Evolutionary conservation across 2,113 vertebrate species (phyloP).

Genomic region (Periophthalmodon schlosseri): DNA sequence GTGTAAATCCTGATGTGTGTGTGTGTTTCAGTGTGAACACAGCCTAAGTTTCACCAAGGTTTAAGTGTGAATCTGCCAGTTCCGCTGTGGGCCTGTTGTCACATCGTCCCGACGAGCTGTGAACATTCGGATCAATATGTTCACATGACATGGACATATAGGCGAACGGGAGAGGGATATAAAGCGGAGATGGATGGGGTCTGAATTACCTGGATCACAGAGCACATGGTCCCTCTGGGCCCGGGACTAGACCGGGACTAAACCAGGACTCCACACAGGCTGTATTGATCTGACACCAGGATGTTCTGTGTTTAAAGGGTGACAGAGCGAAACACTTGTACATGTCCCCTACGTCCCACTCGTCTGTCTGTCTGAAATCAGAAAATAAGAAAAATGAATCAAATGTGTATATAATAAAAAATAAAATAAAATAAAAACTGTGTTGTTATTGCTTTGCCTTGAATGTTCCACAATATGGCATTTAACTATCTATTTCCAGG

Average conservation of each 20-base stretch:
- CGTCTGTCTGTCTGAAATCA: background rate
- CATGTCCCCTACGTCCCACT: no score
- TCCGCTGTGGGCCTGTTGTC: background rate
- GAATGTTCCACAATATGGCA: no score
- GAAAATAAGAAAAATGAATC: no score
- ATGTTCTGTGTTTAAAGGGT: background rate
- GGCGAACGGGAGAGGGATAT: background rate
- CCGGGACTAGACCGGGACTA: background rate
- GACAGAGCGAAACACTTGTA: background rate
- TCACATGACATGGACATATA: background rate
- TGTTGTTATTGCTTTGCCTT: no score
- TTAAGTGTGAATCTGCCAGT: background rate
- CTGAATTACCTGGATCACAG: slow-evolving; percentile 1
- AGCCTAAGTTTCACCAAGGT: background rate
- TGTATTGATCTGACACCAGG: background rate
- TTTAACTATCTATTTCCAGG: no score
- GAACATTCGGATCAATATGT: background rate
- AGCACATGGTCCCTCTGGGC: background rate
- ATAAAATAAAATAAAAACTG: no score
- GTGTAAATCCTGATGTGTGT: no score
- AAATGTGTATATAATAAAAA: no score
- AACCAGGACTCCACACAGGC: background rate
- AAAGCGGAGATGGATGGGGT: background rate
- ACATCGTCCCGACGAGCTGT: background rate
- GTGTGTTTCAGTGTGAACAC: no score